Base-by-base conservation (phyloP, 1,140 invertebrate species). In the Procambarus clarkii region DNA sequence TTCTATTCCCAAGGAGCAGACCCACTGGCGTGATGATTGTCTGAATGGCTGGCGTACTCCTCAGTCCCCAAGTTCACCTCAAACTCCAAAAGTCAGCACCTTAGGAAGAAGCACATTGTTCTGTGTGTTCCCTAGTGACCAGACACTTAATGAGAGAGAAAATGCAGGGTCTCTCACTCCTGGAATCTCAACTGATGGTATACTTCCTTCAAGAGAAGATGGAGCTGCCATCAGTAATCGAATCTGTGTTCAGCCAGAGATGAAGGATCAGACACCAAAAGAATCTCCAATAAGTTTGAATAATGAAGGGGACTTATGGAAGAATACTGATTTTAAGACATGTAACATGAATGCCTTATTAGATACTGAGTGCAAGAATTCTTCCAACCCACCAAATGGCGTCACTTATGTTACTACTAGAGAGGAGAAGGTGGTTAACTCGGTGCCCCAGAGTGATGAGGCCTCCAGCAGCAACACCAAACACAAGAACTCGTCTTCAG, bases 41-140 rank as follows among this genome's bases (percentile, higher is more conserved):
- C 50, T 84, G n/a, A 90, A 90, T 46, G 88, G 88, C 18, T 84
- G 80, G 69, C 71, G 80, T 21, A 90, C 88, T 60, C 88, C 81
- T 7, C 88, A 90, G 81, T 84, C 81, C 34, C 88, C 88, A 5
- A 84, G 80, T 48, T 74, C 88, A 21, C 80, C 88, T 21, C 60
- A 48, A 9, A 90, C 81, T 34, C 71, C 88, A 8, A 77, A 77
- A 50, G 44, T 45, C 21, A 34, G 7, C 24, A 18, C 71, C 13
- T 48, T 71, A 13, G 64, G 34, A 60, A 85, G 83, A 58, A 54
- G 9, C 24, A 81, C 79, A 58, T 7, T 54, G n/a, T 48, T 69
- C n/a, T 71, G 48, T 24, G 11, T 48, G 9, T 45, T 71, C 24
- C 69, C 18, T 85, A 46, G 58, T 85, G 60, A 60, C 34, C 69